A percentile compares a stretch with the other conserved stretches of the same genome.
These are phyloP conservation scores for Hycleus cichorii DNA, from an alignment of 1,140 invertebrate species.

Conservation along the genomic window DNA sequence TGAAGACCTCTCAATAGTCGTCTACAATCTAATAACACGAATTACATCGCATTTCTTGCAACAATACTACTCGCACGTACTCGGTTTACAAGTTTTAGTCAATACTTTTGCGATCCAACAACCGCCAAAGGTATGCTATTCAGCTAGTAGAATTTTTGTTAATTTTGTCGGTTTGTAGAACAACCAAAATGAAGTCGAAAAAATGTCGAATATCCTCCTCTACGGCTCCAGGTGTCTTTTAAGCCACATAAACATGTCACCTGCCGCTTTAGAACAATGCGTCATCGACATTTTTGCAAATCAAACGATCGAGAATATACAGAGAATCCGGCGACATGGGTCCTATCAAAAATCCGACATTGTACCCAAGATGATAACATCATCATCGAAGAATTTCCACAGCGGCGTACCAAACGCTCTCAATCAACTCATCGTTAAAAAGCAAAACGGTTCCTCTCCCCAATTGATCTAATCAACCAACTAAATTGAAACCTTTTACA, in stretches of 20 bases:
- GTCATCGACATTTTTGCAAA: slow-evolving; percentile 35
- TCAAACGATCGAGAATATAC: slow-evolving; percentile 32
- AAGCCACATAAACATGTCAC: slow-evolving; percentile 39
- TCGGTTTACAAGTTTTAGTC: slow-evolving; percentile 83
- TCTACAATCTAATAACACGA: slow-evolving; percentile 17
- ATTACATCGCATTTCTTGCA: slow-evolving; percentile 65
- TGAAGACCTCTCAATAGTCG: slow-evolving; percentile 9
- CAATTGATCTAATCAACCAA: neutral
- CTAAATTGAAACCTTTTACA: slow-evolving; percentile 27
- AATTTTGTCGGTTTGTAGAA: slow-evolving; percentile 16
- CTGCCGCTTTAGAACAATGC: slow-evolving; percentile 35
- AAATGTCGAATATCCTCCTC: slow-evolving; percentile 26
- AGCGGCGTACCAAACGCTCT: slow-evolving; percentile 35
- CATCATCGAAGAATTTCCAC: slow-evolving; percentile 32
- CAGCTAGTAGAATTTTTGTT: neutral
- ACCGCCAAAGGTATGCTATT: neutral
- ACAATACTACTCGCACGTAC: slow-evolving; percentile 82
- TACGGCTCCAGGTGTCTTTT: slow-evolving; percentile 35
- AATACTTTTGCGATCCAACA: slow-evolving; percentile 58
- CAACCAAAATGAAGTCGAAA: slow-evolving; percentile 21
- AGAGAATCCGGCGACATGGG: slow-evolving; percentile 27
- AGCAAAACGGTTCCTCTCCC: slow-evolving; percentile 28
- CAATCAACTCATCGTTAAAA: slow-evolving; percentile 35
- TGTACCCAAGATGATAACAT: slow-evolving; percentile 31
- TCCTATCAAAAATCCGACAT: slow-evolving; percentile 29